Evolutionary conservation across 1,140 invertebrate genomes (phyloP), one percentile per base, ranked within the genome.

Genomic region (Drosophila truncata): DNA sequence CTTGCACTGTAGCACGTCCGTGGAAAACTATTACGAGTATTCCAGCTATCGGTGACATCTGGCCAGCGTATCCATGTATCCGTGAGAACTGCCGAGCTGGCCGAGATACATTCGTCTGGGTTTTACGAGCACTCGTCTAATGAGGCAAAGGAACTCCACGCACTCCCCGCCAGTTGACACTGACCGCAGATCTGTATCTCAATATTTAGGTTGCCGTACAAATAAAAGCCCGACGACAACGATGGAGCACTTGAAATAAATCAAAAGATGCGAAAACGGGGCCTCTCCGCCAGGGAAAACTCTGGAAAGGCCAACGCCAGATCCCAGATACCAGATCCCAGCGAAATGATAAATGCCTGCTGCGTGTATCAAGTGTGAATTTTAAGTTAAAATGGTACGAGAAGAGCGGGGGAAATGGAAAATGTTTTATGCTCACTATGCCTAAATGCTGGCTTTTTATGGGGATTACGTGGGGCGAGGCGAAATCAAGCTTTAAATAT

Each of bases 301-400:
- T 77, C 60, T 42, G 74, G 76, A 82, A 87, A 82, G 83, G 59
- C 52, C n/a, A n/a, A n/a, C n/a, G n/a, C n/a, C n/a, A n/a, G n/a
- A 59, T 39, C 66, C 11, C 27, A 52, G 52, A 37, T 54, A 31
- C 58, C 67, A 85, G 85, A 88, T 88, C 85, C 78, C 74, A 90
- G 74, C 74, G 70, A 78, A 90, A 82, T 90, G 85, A 88, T 88
- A 88, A 90, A 90, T 84, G 85, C 77, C 58, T 52, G 41, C 58
- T 65, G 14, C 46, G 85, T 85, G 85, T 85, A 88, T 82, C 86
- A 91, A 88, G 85, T 90, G 85, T 88, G 85, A 88, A 88, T 88
- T 88, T 91, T 88, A 88, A 88, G 86, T 90, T 74, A 90, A 88
- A 91, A 90, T 71, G 70, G 42, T 78, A 67, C 62, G 64, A 69